Conservation (phyloP, 2,113 vertebrate genomes). For the Barbus barbus region DNA sequence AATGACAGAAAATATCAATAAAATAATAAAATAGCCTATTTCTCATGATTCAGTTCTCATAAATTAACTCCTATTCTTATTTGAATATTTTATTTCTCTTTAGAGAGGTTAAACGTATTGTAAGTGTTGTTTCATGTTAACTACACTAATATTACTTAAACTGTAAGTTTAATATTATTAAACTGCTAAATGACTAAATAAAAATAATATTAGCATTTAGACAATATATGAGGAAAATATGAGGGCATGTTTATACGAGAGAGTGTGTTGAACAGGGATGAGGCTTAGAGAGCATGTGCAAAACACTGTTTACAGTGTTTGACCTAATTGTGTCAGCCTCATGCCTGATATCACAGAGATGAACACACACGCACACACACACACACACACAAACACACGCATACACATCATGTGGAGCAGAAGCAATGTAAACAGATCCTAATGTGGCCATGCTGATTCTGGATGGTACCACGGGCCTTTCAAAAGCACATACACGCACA, state of each 20-base stretch:
- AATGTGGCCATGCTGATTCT: conserved; percentile 1
- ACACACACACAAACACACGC: neutral
- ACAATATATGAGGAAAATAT: neutral
- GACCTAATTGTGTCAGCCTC: conserved; percentile 62
- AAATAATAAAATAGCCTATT: neutral
- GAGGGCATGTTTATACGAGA: neutral
- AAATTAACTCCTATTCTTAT: neutral
- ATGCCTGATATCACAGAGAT: neutral
- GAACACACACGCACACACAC: conserved; percentile 3
- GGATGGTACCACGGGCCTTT: no score
- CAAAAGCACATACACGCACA: no score
- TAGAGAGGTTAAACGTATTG: neutral
- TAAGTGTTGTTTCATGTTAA: neutral
- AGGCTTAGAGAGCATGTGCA: conserved; percentile 8
- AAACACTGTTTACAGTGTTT: conserved; percentile 16
- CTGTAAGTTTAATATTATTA: no score
- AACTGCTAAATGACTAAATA: no score
- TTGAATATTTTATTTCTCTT: neutral
- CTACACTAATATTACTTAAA: no score
- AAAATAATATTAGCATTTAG: neutral
- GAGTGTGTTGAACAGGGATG: neutral
- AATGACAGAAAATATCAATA: neutral
- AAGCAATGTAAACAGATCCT: neutral
- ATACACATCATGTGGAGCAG: neutral
- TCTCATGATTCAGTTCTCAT: no score